These are phyloP conservation scores for Aspidiotus rigidus DNA, from an alignment of 2,888 invertebrate species.

Conservation along the genomic window DNA sequence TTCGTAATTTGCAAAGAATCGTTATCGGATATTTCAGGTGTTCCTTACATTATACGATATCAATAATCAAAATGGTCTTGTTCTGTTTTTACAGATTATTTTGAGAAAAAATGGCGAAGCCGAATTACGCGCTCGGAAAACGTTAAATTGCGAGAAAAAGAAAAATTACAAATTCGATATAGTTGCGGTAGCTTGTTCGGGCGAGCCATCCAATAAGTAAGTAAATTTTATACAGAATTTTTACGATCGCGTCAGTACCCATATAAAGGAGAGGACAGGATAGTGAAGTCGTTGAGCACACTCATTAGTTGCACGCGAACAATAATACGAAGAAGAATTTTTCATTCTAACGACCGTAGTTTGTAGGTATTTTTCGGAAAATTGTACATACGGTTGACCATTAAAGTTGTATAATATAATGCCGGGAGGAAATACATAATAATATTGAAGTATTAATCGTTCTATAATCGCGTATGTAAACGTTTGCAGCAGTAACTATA, in stretches of 20 bases:
- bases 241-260: neutral
- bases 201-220: conserved; percentile 71
- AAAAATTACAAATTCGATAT: conserved; percentile 94
- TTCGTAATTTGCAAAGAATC: neutral
- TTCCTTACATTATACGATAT: neutral
- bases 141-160: conserved; percentile 85
- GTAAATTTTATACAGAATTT: conserved; percentile 39
- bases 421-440: too few species aligned
- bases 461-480: too few species aligned
- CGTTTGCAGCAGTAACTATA: too few species aligned
- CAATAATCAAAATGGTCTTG: conserved; percentile 4
- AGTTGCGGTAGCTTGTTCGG: conserved; percentile 84
- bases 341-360: too few species aligned
- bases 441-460: too few species aligned
- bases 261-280: too few species aligned
- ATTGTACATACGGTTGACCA: too few species aligned
- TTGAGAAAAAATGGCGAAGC: conserved; percentile 52
- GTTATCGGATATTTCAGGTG: neutral
- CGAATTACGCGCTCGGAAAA: conserved; percentile 69
- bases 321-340: too few species aligned
- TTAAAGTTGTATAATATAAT: too few species aligned
- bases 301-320: too few species aligned
- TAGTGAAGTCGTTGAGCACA: too few species aligned
- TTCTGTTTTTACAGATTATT: conserved; percentile 48
- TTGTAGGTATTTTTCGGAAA: too few species aligned